These are phyloP conservation scores for Gymnorhina tibicen DNA, from an alignment of 2,113 vertebrate species.

Conservation along the genomic window DNA sequence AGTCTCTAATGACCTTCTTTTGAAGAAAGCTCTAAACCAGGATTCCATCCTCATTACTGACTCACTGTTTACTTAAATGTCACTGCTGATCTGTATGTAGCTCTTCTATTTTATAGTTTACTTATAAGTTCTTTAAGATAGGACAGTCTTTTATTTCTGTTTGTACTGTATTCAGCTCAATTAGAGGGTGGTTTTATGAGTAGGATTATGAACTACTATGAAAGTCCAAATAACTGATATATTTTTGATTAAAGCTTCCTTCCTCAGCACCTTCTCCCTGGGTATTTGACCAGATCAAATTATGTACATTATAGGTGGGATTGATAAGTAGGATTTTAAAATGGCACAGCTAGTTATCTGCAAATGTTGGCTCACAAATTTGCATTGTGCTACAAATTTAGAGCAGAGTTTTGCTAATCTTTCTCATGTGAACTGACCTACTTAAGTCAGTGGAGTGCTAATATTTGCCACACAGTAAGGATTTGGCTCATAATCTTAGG, in stretches of 20 bases:
- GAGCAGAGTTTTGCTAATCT: constrained; percentile 41
- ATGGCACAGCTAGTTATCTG: not conserved
- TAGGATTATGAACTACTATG: not conserved
- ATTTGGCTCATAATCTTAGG: constrained; percentile 33
- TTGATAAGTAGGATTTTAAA: constrained; percentile 7
- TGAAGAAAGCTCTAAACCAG: not conserved
- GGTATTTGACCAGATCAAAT: not conserved
- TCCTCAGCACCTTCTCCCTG: not conserved
- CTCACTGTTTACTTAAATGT: not conserved
- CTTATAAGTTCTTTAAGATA: not conserved
- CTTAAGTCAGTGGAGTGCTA: constrained; percentile 31
- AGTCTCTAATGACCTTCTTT: not conserved
- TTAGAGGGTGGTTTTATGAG: not conserved
- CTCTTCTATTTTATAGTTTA: not conserved
- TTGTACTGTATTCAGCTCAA: not conserved
- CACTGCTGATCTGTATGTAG: not conserved
- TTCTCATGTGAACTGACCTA: constrained; percentile 45
- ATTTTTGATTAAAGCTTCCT: constrained; percentile 14
- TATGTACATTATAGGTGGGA: not conserved
- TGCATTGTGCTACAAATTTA: not conserved
- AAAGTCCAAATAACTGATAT: not conserved
- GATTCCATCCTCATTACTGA: not conserved
- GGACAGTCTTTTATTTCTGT: not conserved
- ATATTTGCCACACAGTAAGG: constrained; percentile 25
- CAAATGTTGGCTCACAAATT: not conserved